These are phyloP conservation scores for Leiothrix lutea DNA, from an alignment of 2,113 vertebrate genomes.

Conservation along the genomic window DNA sequence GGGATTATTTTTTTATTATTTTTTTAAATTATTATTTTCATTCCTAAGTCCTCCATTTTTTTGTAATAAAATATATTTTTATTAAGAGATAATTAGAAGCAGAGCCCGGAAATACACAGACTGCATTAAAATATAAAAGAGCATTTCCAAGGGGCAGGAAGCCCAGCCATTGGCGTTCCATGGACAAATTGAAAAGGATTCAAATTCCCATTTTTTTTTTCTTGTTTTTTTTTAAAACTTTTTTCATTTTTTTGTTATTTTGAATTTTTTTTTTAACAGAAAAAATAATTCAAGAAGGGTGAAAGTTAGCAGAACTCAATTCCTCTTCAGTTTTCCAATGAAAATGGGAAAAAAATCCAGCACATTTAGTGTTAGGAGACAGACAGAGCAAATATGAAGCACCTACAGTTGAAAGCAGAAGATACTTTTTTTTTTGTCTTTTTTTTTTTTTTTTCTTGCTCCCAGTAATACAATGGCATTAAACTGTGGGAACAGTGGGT, in stretches of 20 bases:
- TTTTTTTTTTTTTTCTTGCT: conserved; percentile 54
- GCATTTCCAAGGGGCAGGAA: conserved; percentile 60
- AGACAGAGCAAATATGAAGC: conserved; percentile 74
- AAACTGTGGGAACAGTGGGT: conserved; percentile 61
- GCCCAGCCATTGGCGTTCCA: conserved; percentile 41
- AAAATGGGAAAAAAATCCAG: conserved; percentile 67
- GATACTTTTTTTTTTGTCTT: neutral
- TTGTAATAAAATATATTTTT: conserved; percentile 80
- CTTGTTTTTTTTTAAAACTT: neutral
- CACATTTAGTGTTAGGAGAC: conserved; percentile 76
- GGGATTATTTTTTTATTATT: neutral
- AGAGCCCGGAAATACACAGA: conserved; percentile 74
- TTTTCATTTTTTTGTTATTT: neutral
- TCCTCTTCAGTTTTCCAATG: conserved; percentile 66
- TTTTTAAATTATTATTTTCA: conserved; percentile 33
- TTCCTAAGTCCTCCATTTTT: conserved; percentile 62
- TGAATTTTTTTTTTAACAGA: neutral
- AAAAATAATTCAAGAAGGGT: conserved; percentile 47
- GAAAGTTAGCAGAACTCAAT: conserved; percentile 65
- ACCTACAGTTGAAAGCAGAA: conserved; percentile 76
- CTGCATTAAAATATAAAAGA: conserved; percentile 74
- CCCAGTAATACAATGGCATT: conserved; percentile 69
- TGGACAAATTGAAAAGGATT: conserved; percentile 59
- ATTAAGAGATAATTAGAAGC: conserved; percentile 76
- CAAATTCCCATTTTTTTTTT: conserved; percentile 26